Evolutionary conservation across 2,888 invertebrate genomes (phyloP), one percentile per base, ranked within the genome.

Genomic region (Lathronympha strigana): DNA sequence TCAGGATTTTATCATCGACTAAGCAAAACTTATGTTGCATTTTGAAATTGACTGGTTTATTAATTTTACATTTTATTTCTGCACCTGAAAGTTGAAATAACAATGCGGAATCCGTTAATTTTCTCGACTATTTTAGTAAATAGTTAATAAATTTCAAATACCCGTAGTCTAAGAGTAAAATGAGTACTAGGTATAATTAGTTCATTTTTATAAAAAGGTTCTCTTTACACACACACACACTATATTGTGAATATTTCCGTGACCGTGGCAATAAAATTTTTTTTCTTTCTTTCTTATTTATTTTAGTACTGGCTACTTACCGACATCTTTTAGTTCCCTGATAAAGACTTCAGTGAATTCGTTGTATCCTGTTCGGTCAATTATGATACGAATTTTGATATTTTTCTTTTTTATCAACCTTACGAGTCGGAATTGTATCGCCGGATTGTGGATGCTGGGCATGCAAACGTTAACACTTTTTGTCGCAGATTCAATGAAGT

Each of bases 11-110:
- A 68, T 88, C 86, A 76, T 96, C 96, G 43, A 96, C 85, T 63
- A 96, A 80, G 55, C 93, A 94, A 87, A 95, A 96, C 83, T 97
- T 97, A 82, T 97, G 96, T 78, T 97, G 96, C 96, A 97, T 96
- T 64, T 78, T 82, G 73, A 79, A 79, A 66, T 66, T 33, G 17
- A 71, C 67, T 92, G 86, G 77, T 80, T 93, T 67, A 82, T 83
- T 70, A 72, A 77, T 51, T 77, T 91, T 89, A 73, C 83, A 89
- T 81, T 92, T 93, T 31, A 94, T 88, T 80, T 91, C 88, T 67
- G 95, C 92, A 51, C 94, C 95, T 95, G 80, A 68, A 83, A 53
- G 21, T 21, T 11, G 13, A 17, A n/a, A n/a, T n/a, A n/a, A 36
- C n/a, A 53, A 53, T 11, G 13, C 28, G 5, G 33, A 1, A 33